A percentile compares a stretch with the other conserved stretches of the same genome.
Evolutionary conservation across 2,888 invertebrate genomes (phyloP).

Genomic region (Drosophila antonietae): DNA sequence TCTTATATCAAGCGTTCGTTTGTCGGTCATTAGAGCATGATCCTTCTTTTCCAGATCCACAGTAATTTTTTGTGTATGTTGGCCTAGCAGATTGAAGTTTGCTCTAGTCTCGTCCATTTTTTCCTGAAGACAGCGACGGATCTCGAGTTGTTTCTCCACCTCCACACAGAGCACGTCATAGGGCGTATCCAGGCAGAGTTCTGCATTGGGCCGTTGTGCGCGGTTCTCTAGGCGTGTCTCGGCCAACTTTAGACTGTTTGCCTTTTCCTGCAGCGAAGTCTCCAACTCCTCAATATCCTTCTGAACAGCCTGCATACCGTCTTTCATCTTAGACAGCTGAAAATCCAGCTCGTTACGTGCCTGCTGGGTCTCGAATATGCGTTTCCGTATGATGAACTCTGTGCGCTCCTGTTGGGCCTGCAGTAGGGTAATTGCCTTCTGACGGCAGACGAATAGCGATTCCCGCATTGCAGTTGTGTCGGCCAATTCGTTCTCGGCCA

Average conservation of each 20-base stretch:
- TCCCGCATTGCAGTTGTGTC: constrained; percentile 92
- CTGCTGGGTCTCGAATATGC: constrained; percentile 94
- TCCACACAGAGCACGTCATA: constrained; percentile 90
- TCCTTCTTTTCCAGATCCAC: constrained; percentile 90
- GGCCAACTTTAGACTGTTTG: constrained; percentile 91
- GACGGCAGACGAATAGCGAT: constrained; percentile 91
- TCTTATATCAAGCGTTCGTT: constrained; percentile 86
- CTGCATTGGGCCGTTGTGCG: constrained; percentile 90
- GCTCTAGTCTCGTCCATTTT: constrained; percentile 90
- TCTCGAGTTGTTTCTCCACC: constrained; percentile 88
- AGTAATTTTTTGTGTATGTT: constrained; percentile 88
- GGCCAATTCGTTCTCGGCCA: constrained; percentile 92
- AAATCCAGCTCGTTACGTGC: constrained; percentile 94
- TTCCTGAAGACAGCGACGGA: constrained; percentile 87
- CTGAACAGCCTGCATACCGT: constrained; percentile 92
- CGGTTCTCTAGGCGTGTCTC: constrained; percentile 95
- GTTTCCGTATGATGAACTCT: constrained; percentile 93
- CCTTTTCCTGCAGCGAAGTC: constrained; percentile 90
- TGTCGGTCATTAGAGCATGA: constrained; percentile 91
- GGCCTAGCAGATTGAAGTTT: constrained; percentile 90
- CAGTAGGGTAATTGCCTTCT: constrained; percentile 91
- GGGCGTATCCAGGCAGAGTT: constrained; percentile 90
- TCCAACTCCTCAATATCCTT: constrained; percentile 91
- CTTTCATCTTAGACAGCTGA: constrained; percentile 90
- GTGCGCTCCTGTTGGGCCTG: constrained; percentile 93